Evolutionary conservation across 2,888 invertebrate genomes (phyloP), one percentile per base, ranked within the genome.

Genomic region (Polydrusus tereticollis): DNA sequence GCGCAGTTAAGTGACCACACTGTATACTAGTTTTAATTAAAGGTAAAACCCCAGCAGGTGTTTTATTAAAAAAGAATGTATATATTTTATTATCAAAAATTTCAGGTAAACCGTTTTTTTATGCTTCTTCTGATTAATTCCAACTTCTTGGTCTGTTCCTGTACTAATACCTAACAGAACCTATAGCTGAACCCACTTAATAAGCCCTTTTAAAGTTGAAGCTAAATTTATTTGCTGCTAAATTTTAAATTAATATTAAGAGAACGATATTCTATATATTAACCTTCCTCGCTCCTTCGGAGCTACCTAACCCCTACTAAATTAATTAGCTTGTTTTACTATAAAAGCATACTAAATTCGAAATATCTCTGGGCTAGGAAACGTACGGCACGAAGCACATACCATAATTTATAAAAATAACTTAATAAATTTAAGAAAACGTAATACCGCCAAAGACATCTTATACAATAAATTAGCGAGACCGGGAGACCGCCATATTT

Each of bases 361-460:
- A 33, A 47, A 29, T 45, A 20, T 47, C 43, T 33, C 8, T 52
- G 36, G 33, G 45, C 47, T 47, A 47, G 21, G 23, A 52, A 64
- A 64, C 23, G 55, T 52, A 52, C 21, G 21, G 36, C 47, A 52
- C 38, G 38, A 52, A 66, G 52, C 38, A 43, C 66, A 66, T 38
- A 71, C 64, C 68, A 72, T 72, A 69, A 69, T 69, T 72, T 72
- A 72, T 63, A 72, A 72, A 72, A 72, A 72, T 72, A 62, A 72
- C 64, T 72, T 72, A 73, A 73, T 69, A 73, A 73, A 73, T 73
- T 69, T 69, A 69, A 60, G 69, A 52, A 68, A 72, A 69, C 58
- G 64, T 72, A 72, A 72, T 68, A 68, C 68, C 58, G 72, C 47
- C 68, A 63, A 69, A 69, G 72, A 72, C 63, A 68, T 68, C 68